Base-by-base conservation (phyloP, 1,140 invertebrate genomes). In the Tetragnatha versicolor region DNA sequence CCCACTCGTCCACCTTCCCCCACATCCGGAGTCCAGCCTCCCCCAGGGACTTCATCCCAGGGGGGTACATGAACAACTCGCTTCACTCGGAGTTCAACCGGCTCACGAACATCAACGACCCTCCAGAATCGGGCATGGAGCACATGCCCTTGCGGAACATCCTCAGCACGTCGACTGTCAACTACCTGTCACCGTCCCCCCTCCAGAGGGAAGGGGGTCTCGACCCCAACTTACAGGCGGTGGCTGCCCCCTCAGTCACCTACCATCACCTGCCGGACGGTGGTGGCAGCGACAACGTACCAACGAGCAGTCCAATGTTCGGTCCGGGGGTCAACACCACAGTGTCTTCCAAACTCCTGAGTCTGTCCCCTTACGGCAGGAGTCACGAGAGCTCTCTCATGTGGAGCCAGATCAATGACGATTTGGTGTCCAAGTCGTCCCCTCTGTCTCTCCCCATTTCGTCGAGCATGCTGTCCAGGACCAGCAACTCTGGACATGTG, bases 1-100 rank as follows among this genome's bases (percentile, higher is more conserved):
- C 70, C 14, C 73, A 76, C 12, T 61, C 33, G 39, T 63, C 55
- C 22, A 47, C 72, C 2, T 78, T 78, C 49, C 75, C 75, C 6
- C 75, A 78, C 49, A 78, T 78, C n/a, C 51, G 75, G 27, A 78
- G 75, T 47, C 75, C 75, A 45, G 9, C 75, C 2, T 78, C 75
- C 2, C 75, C 61, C 6, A 27, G 63, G 20, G 63, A 78, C 4
- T 68, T 68, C n/a, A 17, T 66, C 5, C 25, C 39, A 2, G 75
- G 69, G 2, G 60, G 60, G n/a, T 65, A 76, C 29, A 17, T 60
- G 3, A 60, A 27, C 49, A 27, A 27, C 14, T 22, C 53, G 17
- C 20, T 66, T 31, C 53, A 60, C 29, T 27, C 42, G 20, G 75
- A 78, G 7, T 66, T 68, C 25, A 25, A 31, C 14, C 68, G 75